Evolutionary conservation across 2,113 vertebrate species (phyloP).

Genomic region (Entomyzon cyanotis): DNA sequence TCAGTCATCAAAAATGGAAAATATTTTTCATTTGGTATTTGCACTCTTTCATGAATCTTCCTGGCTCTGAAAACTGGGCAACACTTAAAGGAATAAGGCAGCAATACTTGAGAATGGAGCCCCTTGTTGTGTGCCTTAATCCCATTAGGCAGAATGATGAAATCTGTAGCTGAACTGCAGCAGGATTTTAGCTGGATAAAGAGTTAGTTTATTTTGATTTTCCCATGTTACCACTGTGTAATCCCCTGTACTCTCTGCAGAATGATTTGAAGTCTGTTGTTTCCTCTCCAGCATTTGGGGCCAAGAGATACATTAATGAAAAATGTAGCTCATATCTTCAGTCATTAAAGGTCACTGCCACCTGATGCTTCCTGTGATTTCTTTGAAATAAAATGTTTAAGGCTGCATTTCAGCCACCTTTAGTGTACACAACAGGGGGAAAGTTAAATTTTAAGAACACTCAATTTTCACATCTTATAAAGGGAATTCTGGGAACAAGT

Average conservation of each 20-base stretch:
- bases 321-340: not conserved
- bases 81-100: not conserved
- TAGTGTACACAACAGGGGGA: not conserved
- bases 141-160: not conserved
- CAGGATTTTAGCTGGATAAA: conserved; percentile 2
- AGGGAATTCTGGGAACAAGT: not conserved
- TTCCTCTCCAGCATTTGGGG: not conserved
- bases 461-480: not conserved
- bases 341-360: not conserved
- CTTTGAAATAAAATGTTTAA: not conserved
- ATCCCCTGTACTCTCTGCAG: not conserved
- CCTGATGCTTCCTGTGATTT: not conserved
- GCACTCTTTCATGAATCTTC: not conserved
- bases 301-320: not conserved
- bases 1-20: not conserved
- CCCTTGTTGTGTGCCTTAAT: not conserved
- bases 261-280: not conserved
- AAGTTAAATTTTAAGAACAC: not conserved
- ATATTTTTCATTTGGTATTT: not conserved
- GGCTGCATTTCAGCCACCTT: not conserved
- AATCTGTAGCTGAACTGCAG: not conserved
- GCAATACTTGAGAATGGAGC: not conserved
- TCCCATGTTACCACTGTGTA: not conserved
- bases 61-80: not conserved
- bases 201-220: not conserved